Evolutionary conservation across 2,888 invertebrate genomes (phyloP).

Genomic region (Apamea epomidion): DNA sequence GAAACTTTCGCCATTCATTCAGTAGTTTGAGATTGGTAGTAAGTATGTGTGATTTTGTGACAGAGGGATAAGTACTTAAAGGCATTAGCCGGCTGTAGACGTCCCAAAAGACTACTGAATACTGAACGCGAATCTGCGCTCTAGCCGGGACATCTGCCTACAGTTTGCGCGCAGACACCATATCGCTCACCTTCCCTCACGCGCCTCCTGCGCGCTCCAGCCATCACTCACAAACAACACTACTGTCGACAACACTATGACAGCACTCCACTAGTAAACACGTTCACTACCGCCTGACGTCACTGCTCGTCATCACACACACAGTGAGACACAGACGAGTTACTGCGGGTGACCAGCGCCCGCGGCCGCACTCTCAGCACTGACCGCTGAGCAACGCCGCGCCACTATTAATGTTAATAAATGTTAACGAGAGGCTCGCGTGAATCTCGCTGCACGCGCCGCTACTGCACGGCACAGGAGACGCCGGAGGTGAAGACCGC

Average conservation of each 20-base stretch:
- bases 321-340: neutral
- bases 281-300: constrained; percentile 22
- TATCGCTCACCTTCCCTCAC: constrained; percentile 35
- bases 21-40: too few relatives aligned
- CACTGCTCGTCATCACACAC: constrained; percentile 25
- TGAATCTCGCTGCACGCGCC: neutral
- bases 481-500: neutral
- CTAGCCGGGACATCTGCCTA: neutral
- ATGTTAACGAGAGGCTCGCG: neutral
- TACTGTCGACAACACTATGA: neutral
- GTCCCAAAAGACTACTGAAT: neutral
- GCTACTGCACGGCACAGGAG: neutral
- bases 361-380: constrained; percentile 28
- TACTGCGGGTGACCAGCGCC: constrained; percentile 24
- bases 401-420: constrained; percentile 17
- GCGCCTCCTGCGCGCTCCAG: constrained; percentile 45
- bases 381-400: constrained; percentile 2
- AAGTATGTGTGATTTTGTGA: too few relatives aligned
- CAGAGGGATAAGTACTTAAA: neutral
- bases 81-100: neutral
- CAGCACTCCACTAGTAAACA: constrained; percentile 22
- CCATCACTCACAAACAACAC: constrained; percentile 23
- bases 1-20: constrained; percentile 32
- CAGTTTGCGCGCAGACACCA: constrained; percentile 4
- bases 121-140: neutral